Evolutionary conservation across 2,797 vertebrate species (phyloP), one percentile per base, ranked within the genome.

Genomic region (Champsocephalus gunnari): DNA sequence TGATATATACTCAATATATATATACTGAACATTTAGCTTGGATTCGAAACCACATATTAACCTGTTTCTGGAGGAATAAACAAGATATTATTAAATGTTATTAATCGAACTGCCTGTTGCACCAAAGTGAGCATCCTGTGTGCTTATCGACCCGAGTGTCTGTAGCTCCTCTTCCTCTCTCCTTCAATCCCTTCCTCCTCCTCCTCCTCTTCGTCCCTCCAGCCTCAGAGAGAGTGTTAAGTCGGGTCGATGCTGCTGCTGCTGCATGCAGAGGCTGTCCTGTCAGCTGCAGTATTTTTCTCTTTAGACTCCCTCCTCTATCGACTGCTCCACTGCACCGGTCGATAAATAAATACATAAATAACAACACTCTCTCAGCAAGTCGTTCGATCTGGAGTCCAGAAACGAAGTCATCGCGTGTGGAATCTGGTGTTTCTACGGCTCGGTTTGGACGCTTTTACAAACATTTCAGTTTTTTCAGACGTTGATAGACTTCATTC

Each of bases 191-290:
- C 64, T 32, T 72, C 71, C 17, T 73, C 53, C 51, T 12, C 41
- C 47, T 28, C 51, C 50, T 66, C 50, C 63, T 69, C 47, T 77
- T 17, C 63, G 12, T 62, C 44, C 79, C 28, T 28, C 28, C 61
- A 50, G 63, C 72, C 51, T 10, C 58, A 71, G 62, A 75, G 48
- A 54, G 10, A 48, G 68, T 66, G 79, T 60, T 47, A 54, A 76
- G 60, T 62, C 63, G 12, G 75, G 89, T 83, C 82, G 43, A 90
- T 88, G 73, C 32, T 88, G 73, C 32, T 88, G 73, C 32, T 88
- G 73, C 32, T 24, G 58, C 62, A 54, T 66, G 66, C 75, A 79
- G 62, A 71, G 66, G 55, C 66, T 71, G 45, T 54, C 53, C 59
- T 59, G 76, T 72, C 75, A 75, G 76, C 68, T 59, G 49, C 64